A percentile compares a stretch with the other conserved stretches of the same genome.
Conservation (phyloP, 2,113 vertebrate genomes). For the Struthio camelus region DNA sequence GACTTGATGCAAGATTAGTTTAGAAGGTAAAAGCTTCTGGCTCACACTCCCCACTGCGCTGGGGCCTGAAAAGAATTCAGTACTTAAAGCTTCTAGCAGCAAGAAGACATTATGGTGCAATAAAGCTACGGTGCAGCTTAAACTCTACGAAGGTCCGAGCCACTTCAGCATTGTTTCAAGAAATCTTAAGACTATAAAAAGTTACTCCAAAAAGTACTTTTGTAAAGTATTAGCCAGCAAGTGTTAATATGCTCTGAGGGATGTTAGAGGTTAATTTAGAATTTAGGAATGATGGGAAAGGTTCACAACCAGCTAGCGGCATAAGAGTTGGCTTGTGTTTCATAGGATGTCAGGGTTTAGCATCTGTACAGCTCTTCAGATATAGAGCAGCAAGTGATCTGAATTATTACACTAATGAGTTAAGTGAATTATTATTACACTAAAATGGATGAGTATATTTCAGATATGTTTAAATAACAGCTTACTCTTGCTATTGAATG, state of each 20-base stretch:
- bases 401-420: background rate
- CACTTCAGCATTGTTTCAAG: background rate
- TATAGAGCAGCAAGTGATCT: background rate
- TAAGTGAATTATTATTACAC: background rate
- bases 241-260: background rate
- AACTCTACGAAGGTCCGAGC: background rate
- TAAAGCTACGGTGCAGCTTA: background rate
- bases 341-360: background rate
- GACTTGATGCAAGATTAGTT: background rate
- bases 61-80: background rate
- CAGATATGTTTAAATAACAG: background rate
- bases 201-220: background rate
- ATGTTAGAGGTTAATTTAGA: background rate
- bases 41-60: accelerated
- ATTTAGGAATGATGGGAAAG: background rate
- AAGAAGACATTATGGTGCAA: too few species aligned
- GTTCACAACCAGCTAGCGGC: background rate
- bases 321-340: background rate
- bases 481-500: background rate
- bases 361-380: background rate
- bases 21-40: background rate
- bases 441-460: background rate
- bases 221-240: background rate
- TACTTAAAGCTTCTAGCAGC: background rate
- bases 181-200: background rate